Evolutionary conservation across 2,888 invertebrate species (phyloP), one percentile per base, ranked within the genome.

Genomic region (Sarcophaga carnaria): DNA sequence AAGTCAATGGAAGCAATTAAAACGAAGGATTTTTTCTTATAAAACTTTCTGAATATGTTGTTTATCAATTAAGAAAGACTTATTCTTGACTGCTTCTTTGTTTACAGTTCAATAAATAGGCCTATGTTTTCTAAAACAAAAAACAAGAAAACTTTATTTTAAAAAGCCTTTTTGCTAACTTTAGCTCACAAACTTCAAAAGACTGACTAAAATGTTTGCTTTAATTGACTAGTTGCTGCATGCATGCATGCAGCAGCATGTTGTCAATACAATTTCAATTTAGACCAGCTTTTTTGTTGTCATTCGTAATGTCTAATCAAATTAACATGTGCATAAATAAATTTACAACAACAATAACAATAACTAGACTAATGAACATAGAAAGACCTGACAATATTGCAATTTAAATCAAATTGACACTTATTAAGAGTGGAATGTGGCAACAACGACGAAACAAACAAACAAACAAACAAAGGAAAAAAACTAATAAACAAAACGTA

Each of bases 331-430:
- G 66, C 84, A 85, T 80, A 77, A 80, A 83, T 83, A 83, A 82
- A 76, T 84, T 79, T 49, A 82, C 49, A 79, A 76, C 75, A 78
- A 64, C 63, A 71, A 22, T n/a, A 45, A 69, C 54, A 71, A 64
- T 54, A 82, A 76, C 12, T 4, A 70, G 54, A 66, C 37, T 37
- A 54, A 54, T 54, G 17, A 17, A 54, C 14, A 54, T 14, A 54
- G 54, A 54, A 54, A 54, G 54, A 22, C 17, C 72, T 81, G 84
- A 82, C 84, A 87, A 84, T 87, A 87, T 84, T 84, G 87, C 87
- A 87, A 82, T 87, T 87, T 84, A 87, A 83, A 80, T 87, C 81
- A 87, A 87, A 87, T 87, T 87, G 84, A 84, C 87, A 87, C 87
- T 87, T 87, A 87, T 79, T 84, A 82, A 87, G 54, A 84, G 76